A percentile compares a stretch with the other conserved stretches of the same genome.
phyloP scores from a whole-genome alignment of 2,797 vertebrate genomes.

The Brotogeris chrysoptera region DNA sequence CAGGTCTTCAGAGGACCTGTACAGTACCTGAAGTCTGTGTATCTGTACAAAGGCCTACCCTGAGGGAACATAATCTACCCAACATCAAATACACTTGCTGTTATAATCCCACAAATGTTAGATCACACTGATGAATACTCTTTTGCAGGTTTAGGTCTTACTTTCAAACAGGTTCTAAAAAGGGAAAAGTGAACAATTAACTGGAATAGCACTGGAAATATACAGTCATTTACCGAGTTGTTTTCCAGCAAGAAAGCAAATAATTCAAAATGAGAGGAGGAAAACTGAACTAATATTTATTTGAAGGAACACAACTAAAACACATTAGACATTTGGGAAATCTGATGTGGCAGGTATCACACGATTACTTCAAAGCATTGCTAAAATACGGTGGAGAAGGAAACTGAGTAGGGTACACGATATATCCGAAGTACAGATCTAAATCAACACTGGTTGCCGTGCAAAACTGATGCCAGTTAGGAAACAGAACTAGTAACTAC shows the following conservation, averaged over 20 bases:
- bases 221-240: not conserved
- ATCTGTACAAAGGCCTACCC: not conserved
- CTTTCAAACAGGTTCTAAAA: not conserved
- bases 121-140: not conserved
- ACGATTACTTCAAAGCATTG: not conserved
- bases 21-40: not conserved
- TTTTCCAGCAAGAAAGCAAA: not conserved
- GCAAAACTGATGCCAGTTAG: not conserved
- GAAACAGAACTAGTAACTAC: not conserved
- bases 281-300: not conserved
- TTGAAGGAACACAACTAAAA: not conserved
- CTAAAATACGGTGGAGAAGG: not conserved
- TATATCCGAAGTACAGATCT: not conserved
- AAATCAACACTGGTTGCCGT: not conserved
- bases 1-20: not conserved
- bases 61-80: not conserved
- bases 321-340: not conserved
- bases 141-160: not conserved
- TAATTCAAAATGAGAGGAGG: not conserved
- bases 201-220: not conserved
- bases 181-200: not conserved
- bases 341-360: not conserved
- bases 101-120: not conserved
- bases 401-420: not conserved
- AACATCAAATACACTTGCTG: not conserved